phyloP scores from a whole-genome alignment of 2,797 vertebrate genomes.

The Acridotheres tristis region DNA sequence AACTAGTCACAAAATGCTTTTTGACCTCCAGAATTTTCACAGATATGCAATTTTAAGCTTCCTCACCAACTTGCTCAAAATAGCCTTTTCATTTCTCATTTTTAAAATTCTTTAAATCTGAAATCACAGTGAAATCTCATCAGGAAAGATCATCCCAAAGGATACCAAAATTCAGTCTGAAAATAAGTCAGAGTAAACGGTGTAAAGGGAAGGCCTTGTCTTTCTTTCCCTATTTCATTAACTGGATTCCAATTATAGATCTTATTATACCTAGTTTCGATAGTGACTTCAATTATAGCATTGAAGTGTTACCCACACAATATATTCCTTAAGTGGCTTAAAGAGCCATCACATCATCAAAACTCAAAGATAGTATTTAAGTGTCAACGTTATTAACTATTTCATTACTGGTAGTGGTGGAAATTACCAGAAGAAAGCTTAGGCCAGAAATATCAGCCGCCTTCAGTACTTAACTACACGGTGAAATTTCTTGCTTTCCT shows the following conservation, averaged over 20 bases:
- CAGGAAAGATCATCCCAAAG: not conserved
- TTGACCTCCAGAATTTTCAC: not conserved
- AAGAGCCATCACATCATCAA: not conserved
- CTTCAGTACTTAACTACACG: not conserved
- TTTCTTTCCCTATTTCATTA: not conserved
- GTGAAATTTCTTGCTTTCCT: not conserved
- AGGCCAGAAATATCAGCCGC: not conserved
- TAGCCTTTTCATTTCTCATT: not conserved
- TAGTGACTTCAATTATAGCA: not conserved
- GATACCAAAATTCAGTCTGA: not conserved
- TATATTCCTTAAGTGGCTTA: not conserved
- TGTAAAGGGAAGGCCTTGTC: not conserved
- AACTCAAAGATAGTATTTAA: not conserved
- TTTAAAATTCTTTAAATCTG: not conserved
- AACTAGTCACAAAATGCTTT: not conserved
- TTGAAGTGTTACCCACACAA: not conserved
- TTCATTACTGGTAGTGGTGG: not conserved
- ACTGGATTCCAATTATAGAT: not conserved
- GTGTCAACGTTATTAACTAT: not conserved
- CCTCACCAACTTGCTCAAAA: not conserved
- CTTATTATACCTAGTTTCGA: not conserved
- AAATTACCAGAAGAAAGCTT: not conserved
- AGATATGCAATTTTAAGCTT: not conserved
- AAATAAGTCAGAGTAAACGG: not conserved
- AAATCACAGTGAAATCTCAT: not conserved